Evolutionary conservation across 92 coral and sea anemone genomes (phyloP).

Genomic region (Micromussa lordhowensis): DNA sequence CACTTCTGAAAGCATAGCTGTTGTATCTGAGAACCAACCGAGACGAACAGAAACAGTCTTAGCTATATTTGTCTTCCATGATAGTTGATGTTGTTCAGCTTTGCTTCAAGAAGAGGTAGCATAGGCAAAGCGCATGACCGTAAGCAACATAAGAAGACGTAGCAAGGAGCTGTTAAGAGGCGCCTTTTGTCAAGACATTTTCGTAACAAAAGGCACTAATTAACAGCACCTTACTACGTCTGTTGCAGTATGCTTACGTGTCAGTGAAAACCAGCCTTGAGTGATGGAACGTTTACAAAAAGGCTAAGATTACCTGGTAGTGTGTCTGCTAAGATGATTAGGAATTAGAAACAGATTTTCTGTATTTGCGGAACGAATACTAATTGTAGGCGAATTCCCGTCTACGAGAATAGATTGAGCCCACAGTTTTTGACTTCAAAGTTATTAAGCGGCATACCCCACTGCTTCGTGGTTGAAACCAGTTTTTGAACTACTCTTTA

Average conservation of each 20-base stretch:
- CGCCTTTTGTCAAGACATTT: no score
- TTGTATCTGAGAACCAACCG: background rate
- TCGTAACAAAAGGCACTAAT: no score
- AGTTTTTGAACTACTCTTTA: no score
- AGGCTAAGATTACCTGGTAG: background rate
- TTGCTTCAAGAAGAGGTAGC: background rate
- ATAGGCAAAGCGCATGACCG: background rate
- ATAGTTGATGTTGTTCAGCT: background rate
- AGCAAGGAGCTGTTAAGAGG: no score
- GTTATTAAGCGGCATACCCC: background rate
- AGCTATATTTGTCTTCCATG: background rate
- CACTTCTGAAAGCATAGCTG: background rate
- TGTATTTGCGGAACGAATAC: background rate
- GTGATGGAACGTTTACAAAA: background rate
- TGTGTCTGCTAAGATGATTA: background rate
- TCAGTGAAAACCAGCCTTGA: background rate
- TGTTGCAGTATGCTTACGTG: no score
- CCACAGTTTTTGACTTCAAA: background rate
- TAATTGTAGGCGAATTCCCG: background rate
- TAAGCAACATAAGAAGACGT: no score
- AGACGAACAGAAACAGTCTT: background rate
- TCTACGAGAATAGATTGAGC: background rate
- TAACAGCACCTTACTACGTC: no score
- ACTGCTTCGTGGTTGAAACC: no score
- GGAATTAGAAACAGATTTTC: background rate